A percentile compares a stretch with the other conserved stretches of the same genome.
Evolutionary conservation across 1,140 invertebrate genomes (phyloP).

Genomic region (Nymphalis io): DNA sequence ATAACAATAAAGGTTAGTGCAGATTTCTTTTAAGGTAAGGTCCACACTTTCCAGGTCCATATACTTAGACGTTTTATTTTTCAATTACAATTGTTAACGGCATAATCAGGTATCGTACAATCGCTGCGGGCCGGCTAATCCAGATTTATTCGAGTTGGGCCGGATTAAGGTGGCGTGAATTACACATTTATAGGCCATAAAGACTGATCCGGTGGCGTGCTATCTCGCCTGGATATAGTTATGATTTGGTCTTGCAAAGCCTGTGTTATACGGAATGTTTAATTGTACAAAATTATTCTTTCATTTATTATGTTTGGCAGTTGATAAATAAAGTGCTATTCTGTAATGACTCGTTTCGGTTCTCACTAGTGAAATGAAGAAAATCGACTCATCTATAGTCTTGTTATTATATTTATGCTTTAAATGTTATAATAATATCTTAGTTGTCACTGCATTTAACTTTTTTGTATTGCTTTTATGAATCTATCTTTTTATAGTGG

Average conservation of each 20-base stretch:
- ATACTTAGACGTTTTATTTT: constrained; percentile 62
- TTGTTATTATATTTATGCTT: no score
- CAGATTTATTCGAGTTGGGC: constrained; percentile 74
- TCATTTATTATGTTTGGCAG: no score
- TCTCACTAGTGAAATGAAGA: no score
- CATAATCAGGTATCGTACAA: constrained; percentile 75
- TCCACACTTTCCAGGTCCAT: constrained; percentile 9
- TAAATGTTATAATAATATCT: no score
- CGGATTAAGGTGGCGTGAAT: constrained; percentile 79
- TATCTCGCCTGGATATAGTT: constrained; percentile 65
- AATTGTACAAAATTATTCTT: constrained; percentile 7
- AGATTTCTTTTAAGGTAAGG: constrained; percentile 1
- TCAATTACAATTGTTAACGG: constrained; percentile 79
- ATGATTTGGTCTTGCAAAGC: constrained; percentile 63
- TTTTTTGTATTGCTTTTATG: no score
- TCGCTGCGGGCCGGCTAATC: constrained; percentile 72
- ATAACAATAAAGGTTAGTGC: background rate
- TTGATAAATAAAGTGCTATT: no score
- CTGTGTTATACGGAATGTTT: constrained; percentile 37
- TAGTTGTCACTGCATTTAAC: no score
- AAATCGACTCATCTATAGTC: no score
- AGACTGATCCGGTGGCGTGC: constrained; percentile 77
- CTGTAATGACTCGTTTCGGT: no score
- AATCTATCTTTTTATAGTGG: no score
- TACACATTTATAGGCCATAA: constrained; percentile 80